phyloP scores from a whole-genome alignment of 2,113 vertebrate species.

The Jacana jacana region DNA sequence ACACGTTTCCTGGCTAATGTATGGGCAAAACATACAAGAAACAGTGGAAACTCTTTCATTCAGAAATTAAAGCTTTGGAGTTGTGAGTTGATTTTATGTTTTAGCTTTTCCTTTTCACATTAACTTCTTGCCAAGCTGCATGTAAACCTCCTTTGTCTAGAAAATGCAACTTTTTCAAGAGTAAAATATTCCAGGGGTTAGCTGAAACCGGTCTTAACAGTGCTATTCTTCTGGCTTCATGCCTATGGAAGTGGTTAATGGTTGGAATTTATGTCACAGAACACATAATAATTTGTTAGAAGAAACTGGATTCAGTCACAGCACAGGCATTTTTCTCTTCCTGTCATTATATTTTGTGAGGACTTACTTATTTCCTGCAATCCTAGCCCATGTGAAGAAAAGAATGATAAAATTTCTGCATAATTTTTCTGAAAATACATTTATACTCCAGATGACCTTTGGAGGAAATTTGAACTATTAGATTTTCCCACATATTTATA shows the following conservation, averaged over 20 bases:
- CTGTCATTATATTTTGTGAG: constrained; percentile 59
- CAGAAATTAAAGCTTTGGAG: constrained; percentile 76
- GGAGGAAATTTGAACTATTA: constrained; percentile 61
- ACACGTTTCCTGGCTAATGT: constrained; percentile 29
- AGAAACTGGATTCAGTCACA: constrained; percentile 61
- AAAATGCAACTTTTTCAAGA: constrained; percentile 9
- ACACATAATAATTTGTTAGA: constrained; percentile 64
- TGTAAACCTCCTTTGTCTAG: constrained; percentile 55
- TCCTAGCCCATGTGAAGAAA: constrained; percentile 49
- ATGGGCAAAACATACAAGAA: constrained; percentile 55
- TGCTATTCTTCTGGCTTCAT: constrained; percentile 50
- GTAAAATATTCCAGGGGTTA: constrained; percentile 22
- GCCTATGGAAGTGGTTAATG: constrained; percentile 58
- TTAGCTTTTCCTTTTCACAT: constrained; percentile 21
- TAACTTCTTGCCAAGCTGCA: constrained; percentile 43
- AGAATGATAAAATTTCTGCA: constrained; percentile 55
- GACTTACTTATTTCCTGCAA: constrained; percentile 53
- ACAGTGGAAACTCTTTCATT: constrained; percentile 76
- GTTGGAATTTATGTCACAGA: constrained; percentile 62
- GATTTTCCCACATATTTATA: constrained; percentile 67
- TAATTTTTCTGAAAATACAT: constrained; percentile 66
- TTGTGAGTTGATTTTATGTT: constrained; percentile 71
- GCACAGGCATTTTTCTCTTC: constrained; percentile 64
- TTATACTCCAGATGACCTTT: constrained; percentile 56
- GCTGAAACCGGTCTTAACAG: not conserved